phyloP scores from a whole-genome alignment of 2,113 vertebrate genomes.

The Hemiscyllium ocellatum region DNA sequence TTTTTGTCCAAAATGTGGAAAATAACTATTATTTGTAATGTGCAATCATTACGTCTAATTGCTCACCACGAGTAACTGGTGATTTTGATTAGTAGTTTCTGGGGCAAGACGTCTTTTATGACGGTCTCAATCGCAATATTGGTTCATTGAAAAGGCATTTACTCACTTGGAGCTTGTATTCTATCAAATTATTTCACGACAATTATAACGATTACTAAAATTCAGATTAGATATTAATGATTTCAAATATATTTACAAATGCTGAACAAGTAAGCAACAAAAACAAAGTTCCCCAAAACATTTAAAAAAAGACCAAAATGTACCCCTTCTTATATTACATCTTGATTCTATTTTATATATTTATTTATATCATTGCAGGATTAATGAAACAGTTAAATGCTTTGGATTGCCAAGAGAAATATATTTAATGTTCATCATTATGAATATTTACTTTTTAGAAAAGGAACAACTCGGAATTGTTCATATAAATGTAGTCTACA shows the following conservation, averaged over 20 bases:
- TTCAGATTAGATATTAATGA: neutral
- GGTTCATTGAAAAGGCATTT: neutral
- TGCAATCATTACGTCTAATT: neutral
- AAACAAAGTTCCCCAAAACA: neutral
- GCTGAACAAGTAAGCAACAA: neutral
- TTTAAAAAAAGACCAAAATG: neutral
- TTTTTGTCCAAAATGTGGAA: neutral
- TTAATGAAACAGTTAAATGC: neutral
- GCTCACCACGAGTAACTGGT: neutral
- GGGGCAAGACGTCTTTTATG: neutral
- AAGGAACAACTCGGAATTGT: neutral
- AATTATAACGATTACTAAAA: neutral
- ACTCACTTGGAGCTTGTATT: neutral
- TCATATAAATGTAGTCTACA: neutral
- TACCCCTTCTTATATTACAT: neutral
- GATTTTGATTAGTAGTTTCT: neutral
- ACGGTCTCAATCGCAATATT: neutral
- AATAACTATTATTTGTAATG: neutral
- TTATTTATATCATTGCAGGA: neutral
- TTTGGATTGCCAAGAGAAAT: neutral
- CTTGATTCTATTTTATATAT: neutral
- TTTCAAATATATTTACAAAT: neutral
- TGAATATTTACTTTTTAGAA: neutral
- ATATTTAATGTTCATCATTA: neutral
- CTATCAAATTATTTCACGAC: neutral